Evolutionary conservation across 2,797 vertebrate genomes (phyloP).

Genomic region (Bucorvus abyssinicus): DNA sequence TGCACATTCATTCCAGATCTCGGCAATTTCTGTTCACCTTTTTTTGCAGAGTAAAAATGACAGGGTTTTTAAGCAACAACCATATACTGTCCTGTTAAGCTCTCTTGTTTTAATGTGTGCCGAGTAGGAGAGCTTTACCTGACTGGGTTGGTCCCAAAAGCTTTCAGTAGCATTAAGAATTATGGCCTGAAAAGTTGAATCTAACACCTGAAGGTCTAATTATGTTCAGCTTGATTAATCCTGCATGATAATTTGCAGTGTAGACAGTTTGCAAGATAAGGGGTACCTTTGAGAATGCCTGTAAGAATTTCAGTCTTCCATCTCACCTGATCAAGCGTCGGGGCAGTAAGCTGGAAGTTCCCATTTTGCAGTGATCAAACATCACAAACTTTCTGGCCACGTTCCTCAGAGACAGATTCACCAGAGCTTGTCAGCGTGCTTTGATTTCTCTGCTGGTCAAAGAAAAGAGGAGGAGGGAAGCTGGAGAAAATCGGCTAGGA

Average conservation of each 20-base stretch:
- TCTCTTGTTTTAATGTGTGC: not conserved
- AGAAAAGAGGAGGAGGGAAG: not conserved
- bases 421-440: not conserved
- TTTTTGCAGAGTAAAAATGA: not conserved
- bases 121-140: not conserved
- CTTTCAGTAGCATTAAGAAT: not conserved
- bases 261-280: not conserved
- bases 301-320: not conserved
- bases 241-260: not conserved
- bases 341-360: not conserved
- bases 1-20: not conserved
- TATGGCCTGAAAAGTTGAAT: not conserved
- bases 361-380: not conserved
- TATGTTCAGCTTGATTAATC: not conserved
- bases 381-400: not conserved
- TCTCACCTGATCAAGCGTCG: not conserved
- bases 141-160: not conserved
- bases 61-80: not conserved
- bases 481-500: not conserved
- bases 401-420: not conserved
- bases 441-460: not conserved
- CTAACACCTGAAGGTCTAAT: not conserved
- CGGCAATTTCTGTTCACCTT: not conserved
- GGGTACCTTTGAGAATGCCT: not conserved
- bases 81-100: not conserved